These are phyloP conservation scores for Florisuga fusca DNA, from an alignment of 2,797 vertebrate genomes.

Conservation along the genomic window DNA sequence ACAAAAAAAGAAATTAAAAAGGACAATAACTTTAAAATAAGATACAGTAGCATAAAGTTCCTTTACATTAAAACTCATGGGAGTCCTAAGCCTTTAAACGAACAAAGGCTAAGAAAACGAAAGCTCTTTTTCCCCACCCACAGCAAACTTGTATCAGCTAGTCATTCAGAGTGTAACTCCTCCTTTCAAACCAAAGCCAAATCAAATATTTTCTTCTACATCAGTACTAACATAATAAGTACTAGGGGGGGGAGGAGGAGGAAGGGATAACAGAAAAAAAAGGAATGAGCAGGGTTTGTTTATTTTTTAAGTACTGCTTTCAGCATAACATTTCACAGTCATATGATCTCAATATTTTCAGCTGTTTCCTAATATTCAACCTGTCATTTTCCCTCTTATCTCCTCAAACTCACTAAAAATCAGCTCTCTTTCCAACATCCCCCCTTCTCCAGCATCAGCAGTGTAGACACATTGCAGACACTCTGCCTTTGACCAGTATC, in stretches of 20 bases:
- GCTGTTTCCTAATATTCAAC: background rate
- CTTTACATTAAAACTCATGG: background rate
- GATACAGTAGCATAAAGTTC: constrained; percentile 21
- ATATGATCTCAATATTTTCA: background rate
- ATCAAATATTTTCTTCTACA: background rate
- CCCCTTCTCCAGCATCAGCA: background rate
- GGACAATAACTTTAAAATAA: background rate
- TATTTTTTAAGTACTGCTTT: fast-evolving
- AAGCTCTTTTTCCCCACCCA: background rate
- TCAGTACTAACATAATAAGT: background rate
- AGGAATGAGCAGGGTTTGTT: fast-evolving
- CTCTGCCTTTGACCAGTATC: background rate
- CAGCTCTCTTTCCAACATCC: background rate
- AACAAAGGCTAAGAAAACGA: background rate
- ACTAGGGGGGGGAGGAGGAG: background rate
- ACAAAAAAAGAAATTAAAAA: background rate
- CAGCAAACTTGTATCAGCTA: background rate
- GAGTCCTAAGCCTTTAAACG: background rate
- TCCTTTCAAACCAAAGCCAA: constrained; percentile 34
- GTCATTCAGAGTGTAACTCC: background rate
- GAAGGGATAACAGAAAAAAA: background rate
- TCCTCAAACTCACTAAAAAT: background rate
- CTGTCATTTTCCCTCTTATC: background rate
- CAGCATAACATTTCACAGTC: fast-evolving
- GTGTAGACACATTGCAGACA: background rate